Percentiles rank a stretch among this genome's conserved stretches.
phyloP scores from a whole-genome alignment of 2,113 vertebrate species.

The Ptilorrhoa leucosticta region DNA sequence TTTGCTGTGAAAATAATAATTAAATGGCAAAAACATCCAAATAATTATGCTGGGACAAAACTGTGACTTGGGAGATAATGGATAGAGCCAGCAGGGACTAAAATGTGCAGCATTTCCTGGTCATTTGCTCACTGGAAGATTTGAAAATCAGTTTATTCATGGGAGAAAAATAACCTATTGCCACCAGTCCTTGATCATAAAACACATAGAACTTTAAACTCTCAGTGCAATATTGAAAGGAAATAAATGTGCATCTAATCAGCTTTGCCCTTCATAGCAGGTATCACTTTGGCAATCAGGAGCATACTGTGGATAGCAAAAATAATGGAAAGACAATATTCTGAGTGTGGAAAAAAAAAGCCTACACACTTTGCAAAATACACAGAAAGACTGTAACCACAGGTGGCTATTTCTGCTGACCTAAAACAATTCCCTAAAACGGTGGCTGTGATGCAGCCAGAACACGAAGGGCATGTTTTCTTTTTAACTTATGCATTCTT shows the following conservation, averaged over 20 bases:
- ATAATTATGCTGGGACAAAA: background rate
- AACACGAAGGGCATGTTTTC: slow-evolving; percentile 28
- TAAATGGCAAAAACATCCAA: background rate
- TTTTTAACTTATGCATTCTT: slow-evolving; percentile 41
- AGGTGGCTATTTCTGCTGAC: slow-evolving; percentile 60
- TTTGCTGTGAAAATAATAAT: slow-evolving; percentile 20
- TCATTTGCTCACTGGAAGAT: slow-evolving; percentile 38
- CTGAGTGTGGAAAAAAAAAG: background rate
- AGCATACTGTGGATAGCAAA: slow-evolving; percentile 21
- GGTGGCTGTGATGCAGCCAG: background rate
- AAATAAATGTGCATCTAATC: slow-evolving; percentile 25
- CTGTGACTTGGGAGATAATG: slow-evolving; percentile 16
- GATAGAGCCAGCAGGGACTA: slow-evolving; percentile 26
- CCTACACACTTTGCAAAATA: background rate
- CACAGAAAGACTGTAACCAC: slow-evolving; percentile 10
- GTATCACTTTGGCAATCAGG: slow-evolving; percentile 53
- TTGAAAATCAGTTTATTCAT: slow-evolving; percentile 54
- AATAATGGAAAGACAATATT: slow-evolving; percentile 36
- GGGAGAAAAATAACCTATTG: slow-evolving; percentile 39
- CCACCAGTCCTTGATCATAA: slow-evolving; percentile 9
- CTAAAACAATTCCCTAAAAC: slow-evolving; percentile 54
- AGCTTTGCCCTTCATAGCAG: slow-evolving; percentile 30
- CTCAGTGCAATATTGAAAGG: background rate
- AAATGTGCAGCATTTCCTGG: slow-evolving; percentile 34
- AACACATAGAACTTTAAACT: slow-evolving; percentile 21